Conservation (phyloP, 2,113 vertebrate genomes). For the Hylia prasina region DNA sequence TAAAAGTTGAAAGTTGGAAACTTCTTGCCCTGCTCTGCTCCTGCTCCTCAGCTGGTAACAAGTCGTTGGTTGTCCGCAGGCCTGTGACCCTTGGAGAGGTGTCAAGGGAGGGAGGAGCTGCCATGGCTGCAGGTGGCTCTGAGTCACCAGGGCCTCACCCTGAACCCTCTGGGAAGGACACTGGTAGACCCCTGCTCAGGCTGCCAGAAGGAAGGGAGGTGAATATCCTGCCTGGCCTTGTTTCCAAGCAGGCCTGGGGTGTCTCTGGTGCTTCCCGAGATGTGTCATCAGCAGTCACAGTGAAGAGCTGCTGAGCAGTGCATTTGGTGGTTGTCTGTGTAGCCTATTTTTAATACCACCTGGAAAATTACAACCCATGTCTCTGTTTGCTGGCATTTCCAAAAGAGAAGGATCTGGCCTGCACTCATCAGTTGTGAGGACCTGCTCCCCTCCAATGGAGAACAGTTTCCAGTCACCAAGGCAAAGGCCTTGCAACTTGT, state of each 20-base stretch:
- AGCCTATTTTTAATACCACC: background rate
- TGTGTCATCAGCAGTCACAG: background rate
- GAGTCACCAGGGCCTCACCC: background rate
- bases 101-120: background rate
- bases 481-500: background rate
- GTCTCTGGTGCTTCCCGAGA: background rate
- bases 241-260: background rate
- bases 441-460: fast-evolving
- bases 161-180: background rate
- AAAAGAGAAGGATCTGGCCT: background rate
- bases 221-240: background rate
- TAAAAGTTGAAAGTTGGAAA: background rate
- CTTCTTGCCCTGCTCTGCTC: background rate
- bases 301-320: constrained; percentile 12
- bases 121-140: background rate
- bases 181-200: background rate
- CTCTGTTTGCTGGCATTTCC: background rate
- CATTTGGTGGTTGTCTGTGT: background rate
- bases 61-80: background rate
- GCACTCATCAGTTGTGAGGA: background rate
- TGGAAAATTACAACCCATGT: background rate
- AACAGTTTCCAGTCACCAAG: background rate
- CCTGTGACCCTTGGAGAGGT: background rate
- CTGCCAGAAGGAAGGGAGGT: background rate
- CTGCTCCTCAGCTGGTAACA: background rate